A percentile compares a stretch with the other conserved stretches of the same genome.
phyloP scores from a whole-genome alignment of 2,113 vertebrate genomes.

The Herpetotheres cachinnans region DNA sequence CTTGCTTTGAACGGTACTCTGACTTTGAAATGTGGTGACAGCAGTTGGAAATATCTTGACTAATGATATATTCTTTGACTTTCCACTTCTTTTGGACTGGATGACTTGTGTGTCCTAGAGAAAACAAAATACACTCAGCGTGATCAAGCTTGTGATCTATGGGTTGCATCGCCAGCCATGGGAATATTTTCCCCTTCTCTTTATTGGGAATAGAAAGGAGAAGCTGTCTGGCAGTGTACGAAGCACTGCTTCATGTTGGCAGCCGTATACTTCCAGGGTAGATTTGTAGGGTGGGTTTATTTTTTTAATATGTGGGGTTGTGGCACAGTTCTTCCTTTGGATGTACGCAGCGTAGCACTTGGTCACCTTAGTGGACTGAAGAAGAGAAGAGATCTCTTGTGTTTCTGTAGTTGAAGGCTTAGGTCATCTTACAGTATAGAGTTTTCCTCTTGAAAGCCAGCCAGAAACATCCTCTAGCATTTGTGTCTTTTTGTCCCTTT shows the following conservation, averaged over 20 bases:
- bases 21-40: constrained; percentile 40
- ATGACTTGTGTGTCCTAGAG: not conserved
- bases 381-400: not conserved
- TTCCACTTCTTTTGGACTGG: not conserved
- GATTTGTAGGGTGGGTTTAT: not conserved
- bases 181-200: not conserved
- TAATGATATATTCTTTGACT: constrained; percentile 9
- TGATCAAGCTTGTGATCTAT: not conserved
- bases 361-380: not conserved
- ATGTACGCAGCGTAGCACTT: not conserved
- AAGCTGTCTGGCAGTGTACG: not conserved
- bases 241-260: not conserved
- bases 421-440: not conserved
- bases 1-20: constrained; percentile 17
- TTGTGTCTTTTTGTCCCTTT: not conserved
- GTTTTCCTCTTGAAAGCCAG: not conserved
- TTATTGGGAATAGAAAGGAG: not conserved
- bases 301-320: not conserved
- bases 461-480: not conserved
- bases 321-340: not conserved
- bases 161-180: not conserved
- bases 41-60: not conserved
- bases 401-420: not conserved
- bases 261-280: not conserved
- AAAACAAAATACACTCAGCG: not conserved